Evolutionary conservation across 1,140 invertebrate species (phyloP).

Genomic region (Ips nitidus): DNA sequence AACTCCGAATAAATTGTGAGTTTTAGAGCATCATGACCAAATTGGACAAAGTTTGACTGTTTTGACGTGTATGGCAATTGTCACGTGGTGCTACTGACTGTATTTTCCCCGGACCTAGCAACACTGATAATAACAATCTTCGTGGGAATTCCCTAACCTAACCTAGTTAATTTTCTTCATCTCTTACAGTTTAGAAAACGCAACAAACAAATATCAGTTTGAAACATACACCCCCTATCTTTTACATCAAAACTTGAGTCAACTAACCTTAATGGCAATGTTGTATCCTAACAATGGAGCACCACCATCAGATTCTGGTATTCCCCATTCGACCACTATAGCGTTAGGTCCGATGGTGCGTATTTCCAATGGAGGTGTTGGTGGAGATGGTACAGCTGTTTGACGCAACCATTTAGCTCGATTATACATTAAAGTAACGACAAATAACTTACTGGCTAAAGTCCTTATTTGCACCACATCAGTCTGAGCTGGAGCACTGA

Average conservation of each 20-base stretch:
- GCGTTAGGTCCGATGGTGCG: slow-evolving; percentile 79
- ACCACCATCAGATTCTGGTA: slow-evolving; percentile 91
- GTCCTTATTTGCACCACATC: slow-evolving; percentile 85
- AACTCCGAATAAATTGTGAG: too few relatives aligned
- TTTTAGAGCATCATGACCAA: too few relatives aligned
- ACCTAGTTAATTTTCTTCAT: neutral
- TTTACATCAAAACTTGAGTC: neutral
- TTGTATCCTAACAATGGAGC: slow-evolving; percentile 88
- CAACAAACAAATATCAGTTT: neutral
- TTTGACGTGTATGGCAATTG: too few relatives aligned
- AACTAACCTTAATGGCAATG: slow-evolving; percentile 73
- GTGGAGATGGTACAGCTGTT: slow-evolving; percentile 82
- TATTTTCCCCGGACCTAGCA: too few relatives aligned
- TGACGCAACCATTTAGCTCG: neutral
- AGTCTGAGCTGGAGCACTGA: slow-evolving; percentile 77
- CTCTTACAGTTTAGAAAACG: neutral
- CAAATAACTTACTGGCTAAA: slow-evolving; percentile 82
- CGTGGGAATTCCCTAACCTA: too few relatives aligned
- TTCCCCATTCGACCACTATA: slow-evolving; percentile 89
- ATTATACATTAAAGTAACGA: slow-evolving; percentile 1
- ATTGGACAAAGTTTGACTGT: too few relatives aligned
- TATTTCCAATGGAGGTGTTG: slow-evolving; percentile 85
- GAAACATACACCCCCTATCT: neutral
- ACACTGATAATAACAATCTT: too few relatives aligned
- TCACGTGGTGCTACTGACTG: too few relatives aligned